Evolutionary conservation across 2,797 vertebrate genomes (phyloP).

Genomic region (Enteromius radiatus): DNA sequence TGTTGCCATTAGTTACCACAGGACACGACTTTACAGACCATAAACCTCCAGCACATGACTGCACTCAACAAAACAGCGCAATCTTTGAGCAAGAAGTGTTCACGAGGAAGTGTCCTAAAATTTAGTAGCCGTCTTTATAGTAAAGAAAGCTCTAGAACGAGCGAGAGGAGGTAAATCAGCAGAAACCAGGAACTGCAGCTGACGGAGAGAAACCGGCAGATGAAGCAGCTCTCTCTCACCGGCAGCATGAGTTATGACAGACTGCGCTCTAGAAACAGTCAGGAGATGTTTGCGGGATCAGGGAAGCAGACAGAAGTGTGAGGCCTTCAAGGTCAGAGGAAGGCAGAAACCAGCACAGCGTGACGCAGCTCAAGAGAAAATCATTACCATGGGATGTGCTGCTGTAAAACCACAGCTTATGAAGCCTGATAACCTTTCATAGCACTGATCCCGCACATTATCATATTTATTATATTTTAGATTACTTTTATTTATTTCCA

Average conservation of each 20-base stretch:
- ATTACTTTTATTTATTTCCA: not conserved
- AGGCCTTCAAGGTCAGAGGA: not conserved
- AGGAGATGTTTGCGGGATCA: not conserved
- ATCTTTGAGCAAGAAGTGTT: not conserved
- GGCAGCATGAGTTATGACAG: constrained; percentile 2
- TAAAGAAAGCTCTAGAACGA: constrained; percentile 12
- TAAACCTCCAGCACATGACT: not conserved
- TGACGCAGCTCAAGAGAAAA: constrained; percentile 5
- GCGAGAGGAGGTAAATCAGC: constrained; percentile 35
- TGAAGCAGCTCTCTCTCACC: not conserved
- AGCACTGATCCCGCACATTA: not conserved
- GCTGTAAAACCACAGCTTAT: constrained; percentile 2
- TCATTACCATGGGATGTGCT: not conserved
- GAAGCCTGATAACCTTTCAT: not conserved
- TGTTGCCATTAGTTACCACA: constrained; percentile 5
- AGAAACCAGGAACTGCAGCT: not conserved
- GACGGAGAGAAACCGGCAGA: constrained; percentile 12
- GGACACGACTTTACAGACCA: not conserved
- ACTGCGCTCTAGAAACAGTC: constrained; percentile 5
- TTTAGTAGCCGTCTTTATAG: constrained; percentile 12
- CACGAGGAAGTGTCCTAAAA: no score
- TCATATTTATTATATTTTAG: not conserved
- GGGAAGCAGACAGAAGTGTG: not conserved
- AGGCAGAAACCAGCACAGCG: not conserved
- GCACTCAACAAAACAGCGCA: not conserved